Evolutionary conservation across 1,140 invertebrate species (phyloP), one percentile per base, ranked within the genome.

Genomic region (Ridgeia piscesae): DNA sequence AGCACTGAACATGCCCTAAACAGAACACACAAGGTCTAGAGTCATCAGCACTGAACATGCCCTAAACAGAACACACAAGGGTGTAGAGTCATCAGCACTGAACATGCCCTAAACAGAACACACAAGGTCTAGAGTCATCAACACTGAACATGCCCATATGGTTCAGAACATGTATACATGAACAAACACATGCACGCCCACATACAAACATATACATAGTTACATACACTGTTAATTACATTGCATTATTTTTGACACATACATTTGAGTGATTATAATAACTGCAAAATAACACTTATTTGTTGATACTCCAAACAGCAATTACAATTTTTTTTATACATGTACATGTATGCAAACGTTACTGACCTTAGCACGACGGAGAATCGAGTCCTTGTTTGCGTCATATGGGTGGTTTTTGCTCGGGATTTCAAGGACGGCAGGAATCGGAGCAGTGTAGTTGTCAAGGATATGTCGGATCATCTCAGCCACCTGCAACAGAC

Each of bases 391-490:
- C 96, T 99, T 99, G 94, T 97, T 98, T 58, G 99, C 98, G 96
- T 99, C 99, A 96, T 99, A 99, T 0, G 99, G 99, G 96, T 99
- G 98, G 96, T 99, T 99, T 96, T 99, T 99, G 33, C 99, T 99
- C 34, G 99, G 99, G 94, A 99, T 99, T 97, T 99, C 99, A 91
- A 99, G 96, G 9, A 99, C 98, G 27, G 99, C 97, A 35, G 99
- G 99, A 93, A 99, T 98, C 1, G 99, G 98, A 91, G 98, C 97
- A 48, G 97, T 98, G 95, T 99, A 99, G 35, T 97, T 97, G 95
- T 99, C 99, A 94, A 99, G 99, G 14, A 98, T 97, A 96, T 99
- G 98, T 91, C 99, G 97, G 95, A 99, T 99, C 97, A 99, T 97
- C 96, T 99, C 99, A 88, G 99, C 99, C 93, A 99, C 97, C 97